These are phyloP conservation scores for rat (Rattus norvegicus) DNA, from an alignment of 2,113 vertebrate genomes.

Conservation along the genomic window DNA sequence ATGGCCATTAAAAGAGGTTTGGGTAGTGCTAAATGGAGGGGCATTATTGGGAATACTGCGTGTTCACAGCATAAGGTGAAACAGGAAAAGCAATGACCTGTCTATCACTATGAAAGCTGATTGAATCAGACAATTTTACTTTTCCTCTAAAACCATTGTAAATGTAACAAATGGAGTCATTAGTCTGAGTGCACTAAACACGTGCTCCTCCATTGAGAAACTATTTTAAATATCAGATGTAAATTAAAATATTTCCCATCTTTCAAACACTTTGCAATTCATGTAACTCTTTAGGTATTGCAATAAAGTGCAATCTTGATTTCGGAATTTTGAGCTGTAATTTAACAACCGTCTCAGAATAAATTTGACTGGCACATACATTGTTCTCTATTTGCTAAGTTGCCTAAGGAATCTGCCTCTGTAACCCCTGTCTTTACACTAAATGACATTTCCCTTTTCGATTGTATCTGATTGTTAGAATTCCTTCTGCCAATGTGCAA, in stretches of 20 bases:
- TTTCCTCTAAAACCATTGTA: constrained; percentile 55
- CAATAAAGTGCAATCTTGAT: constrained; percentile 60
- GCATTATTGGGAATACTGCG: neutral
- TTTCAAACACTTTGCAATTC: constrained; percentile 61
- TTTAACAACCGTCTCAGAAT: constrained; percentile 49
- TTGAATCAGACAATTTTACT: constrained; percentile 50
- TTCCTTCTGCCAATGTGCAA: neutral
- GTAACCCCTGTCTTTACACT: neutral
- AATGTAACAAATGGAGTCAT: constrained; percentile 37
- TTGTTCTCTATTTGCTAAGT: neutral
- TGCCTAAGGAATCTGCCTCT: neutral
- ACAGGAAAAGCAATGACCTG: neutral
- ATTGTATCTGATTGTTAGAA: neutral
- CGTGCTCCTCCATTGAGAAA: constrained; percentile 64
- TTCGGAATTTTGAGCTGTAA: constrained; percentile 52
- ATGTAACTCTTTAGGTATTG: constrained; percentile 66
- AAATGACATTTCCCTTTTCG: neutral
- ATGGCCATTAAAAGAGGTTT: neutral
- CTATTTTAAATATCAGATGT: constrained; percentile 67
- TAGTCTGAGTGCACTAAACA: constrained; percentile 44
- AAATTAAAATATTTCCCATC: constrained; percentile 66
- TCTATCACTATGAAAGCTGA: constrained; percentile 41
- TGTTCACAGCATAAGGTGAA: neutral
- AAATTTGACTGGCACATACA: neutral
- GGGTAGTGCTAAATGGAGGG: neutral